Evolutionary conservation across 2,113 vertebrate genomes (phyloP).

Genomic region (Marmota flaviventris): DNA sequence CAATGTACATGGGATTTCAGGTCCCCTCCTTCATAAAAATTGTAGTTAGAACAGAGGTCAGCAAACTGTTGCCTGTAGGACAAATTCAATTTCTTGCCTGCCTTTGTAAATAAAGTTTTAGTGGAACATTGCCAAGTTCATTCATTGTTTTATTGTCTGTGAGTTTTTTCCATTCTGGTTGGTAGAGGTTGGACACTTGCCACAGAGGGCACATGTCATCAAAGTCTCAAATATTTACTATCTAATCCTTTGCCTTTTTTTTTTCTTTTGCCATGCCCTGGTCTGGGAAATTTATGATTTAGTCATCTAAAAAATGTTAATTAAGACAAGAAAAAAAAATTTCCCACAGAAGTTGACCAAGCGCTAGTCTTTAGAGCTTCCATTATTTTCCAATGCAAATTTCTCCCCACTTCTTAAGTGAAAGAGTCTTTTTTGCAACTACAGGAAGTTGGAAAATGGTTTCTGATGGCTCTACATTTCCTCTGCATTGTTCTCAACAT

Average conservation of each 20-base stretch:
- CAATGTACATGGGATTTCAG: neutral
- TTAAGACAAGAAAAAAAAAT: slow-evolving; percentile 32
- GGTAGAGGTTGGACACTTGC: neutral
- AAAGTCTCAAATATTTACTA: neutral
- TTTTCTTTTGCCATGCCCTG: neutral
- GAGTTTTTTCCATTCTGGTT: neutral
- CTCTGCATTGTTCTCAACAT: slow-evolving; percentile 27
- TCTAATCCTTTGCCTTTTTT: neutral
- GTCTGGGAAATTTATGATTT: neutral
- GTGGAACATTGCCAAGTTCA: neutral
- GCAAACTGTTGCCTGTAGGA: neutral
- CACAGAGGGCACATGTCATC: neutral
- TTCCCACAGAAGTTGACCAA: neutral
- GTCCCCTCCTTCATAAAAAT: neutral
- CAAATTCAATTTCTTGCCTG: neutral
- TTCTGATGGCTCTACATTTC: slow-evolving; percentile 58
- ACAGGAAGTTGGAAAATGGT: neutral
- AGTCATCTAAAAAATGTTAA: slow-evolving; percentile 14
- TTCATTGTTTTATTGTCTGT: neutral
- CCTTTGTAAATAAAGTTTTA: slow-evolving; percentile 56
- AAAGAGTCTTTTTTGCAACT: slow-evolving; percentile 37
- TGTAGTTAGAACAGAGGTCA: neutral
- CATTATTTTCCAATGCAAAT: slow-evolving; percentile 2
- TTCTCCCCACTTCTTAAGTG: neutral
- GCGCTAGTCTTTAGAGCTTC: slow-evolving; percentile 13